Evolutionary conservation across 2,113 vertebrate genomes (phyloP).

Genomic region (Galbula dea): DNA sequence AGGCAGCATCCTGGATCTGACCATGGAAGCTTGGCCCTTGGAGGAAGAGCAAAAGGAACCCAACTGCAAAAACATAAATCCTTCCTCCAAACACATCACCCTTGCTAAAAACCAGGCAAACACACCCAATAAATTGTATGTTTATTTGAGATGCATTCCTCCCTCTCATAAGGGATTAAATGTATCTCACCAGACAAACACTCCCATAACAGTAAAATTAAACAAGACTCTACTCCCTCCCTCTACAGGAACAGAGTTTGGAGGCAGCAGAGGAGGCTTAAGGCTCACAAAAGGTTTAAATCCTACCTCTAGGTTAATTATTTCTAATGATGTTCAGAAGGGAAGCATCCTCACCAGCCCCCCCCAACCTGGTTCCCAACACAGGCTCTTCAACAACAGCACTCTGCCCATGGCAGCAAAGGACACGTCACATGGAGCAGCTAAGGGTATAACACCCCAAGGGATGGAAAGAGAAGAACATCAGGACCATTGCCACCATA

Average conservation of each 20-base stretch:
- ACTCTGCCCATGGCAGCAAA: neutral
- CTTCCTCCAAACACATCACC: neutral
- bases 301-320: neutral
- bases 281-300: neutral
- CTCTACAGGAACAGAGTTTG: neutral
- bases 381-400: neutral
- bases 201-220: neutral
- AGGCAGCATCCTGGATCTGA: neutral
- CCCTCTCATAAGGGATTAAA: neutral
- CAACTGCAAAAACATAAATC: neutral
- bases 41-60: neutral
- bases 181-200: neutral
- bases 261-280: neutral
- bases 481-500: neutral
- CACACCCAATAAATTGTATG: neutral
- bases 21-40: neutral
- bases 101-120: neutral
- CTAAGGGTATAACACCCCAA: neutral
- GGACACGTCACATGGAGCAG: fast-evolving
- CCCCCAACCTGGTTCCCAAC: neutral
- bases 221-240: neutral
- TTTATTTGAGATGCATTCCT: neutral
- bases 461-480: fast-evolving
- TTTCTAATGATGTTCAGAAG: neutral
- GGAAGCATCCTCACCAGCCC: neutral